Percentiles rank a stretch among this genome's conserved stretches.
Conservation (phyloP, 1,140 invertebrate genomes). For the Caerostris darwini region DNA sequence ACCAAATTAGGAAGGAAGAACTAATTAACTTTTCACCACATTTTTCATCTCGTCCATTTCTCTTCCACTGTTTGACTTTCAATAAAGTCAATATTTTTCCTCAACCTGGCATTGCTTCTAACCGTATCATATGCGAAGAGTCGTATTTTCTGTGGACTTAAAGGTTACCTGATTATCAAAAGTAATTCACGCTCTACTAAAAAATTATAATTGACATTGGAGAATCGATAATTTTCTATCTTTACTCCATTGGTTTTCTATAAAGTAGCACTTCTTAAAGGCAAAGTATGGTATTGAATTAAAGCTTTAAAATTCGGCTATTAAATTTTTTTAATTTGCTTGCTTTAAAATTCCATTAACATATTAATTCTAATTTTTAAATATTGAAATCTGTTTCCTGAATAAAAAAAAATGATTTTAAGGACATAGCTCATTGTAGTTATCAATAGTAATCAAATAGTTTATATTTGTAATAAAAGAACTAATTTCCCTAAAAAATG, state of each 20-base stretch:
- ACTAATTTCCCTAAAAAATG: no score
- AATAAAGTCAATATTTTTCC: constrained; percentile 20
- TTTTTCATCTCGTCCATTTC: constrained; percentile 10
- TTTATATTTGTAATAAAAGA: no score
- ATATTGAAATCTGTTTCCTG: no score
- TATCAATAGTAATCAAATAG: no score
- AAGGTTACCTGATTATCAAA: constrained; percentile 4
- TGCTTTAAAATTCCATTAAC: no score
- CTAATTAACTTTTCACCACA: constrained; percentile 33
- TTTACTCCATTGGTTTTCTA: background rate
- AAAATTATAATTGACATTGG: background rate
- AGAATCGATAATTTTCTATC: background rate
- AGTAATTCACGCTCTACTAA: background rate
- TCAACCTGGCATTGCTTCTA: background rate
- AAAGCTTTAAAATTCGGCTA: no score
- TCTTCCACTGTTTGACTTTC: constrained; percentile 1
- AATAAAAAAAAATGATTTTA: no score
- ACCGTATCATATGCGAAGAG: background rate
- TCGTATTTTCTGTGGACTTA: background rate
- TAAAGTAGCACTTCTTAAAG: no score
- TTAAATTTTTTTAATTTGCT: no score
- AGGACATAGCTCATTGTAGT: no score
- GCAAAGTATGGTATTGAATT: no score
- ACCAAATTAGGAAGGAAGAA: background rate
- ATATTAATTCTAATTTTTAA: no score